Percentiles rank a stretch among this genome's conserved stretches.
These are phyloP conservation scores for Callochromis pleurospilus DNA, from an alignment of 2,113 vertebrate species.

Conservation along the genomic window DNA sequence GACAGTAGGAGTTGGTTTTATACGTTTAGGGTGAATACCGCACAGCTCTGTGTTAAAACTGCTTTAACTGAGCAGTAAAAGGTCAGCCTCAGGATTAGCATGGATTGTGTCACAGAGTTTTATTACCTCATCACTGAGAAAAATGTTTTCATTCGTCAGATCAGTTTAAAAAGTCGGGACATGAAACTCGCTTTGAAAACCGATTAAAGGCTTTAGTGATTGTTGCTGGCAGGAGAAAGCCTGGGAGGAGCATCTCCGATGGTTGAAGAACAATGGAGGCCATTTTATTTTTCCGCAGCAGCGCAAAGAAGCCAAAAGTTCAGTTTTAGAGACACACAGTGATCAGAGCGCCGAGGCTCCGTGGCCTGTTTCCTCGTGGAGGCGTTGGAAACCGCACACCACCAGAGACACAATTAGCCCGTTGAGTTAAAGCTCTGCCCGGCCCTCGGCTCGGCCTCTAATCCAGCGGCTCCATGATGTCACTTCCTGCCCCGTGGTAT, in stretches of 20 bases:
- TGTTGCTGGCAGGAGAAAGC: neutral
- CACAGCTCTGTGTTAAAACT: neutral
- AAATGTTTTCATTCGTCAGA: neutral
- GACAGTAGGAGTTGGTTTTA: neutral
- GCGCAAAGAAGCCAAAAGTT: neutral
- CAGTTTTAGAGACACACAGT: neutral
- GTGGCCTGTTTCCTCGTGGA: neutral
- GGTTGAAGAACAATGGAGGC: neutral
- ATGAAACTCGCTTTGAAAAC: neutral
- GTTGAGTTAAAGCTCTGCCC: neutral
- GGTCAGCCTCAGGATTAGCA: neutral
- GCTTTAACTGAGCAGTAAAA: neutral
- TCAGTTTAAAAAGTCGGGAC: neutral
- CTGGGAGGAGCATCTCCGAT: neutral
- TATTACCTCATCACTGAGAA: neutral
- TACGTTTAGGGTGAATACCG: neutral
- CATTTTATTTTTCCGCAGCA: neutral
- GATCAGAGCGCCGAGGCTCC: neutral
- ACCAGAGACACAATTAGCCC: conserved; percentile 49
- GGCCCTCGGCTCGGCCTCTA: neutral
- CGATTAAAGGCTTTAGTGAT: neutral
- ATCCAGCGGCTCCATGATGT: conserved; percentile 37
- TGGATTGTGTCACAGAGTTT: neutral
- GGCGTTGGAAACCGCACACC: neutral
- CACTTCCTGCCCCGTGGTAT: conserved; percentile 22